Evolutionary conservation across 2,888 invertebrate species (phyloP), one percentile per base, ranked within the genome.

Genomic region (Dioctria rufipes): DNA sequence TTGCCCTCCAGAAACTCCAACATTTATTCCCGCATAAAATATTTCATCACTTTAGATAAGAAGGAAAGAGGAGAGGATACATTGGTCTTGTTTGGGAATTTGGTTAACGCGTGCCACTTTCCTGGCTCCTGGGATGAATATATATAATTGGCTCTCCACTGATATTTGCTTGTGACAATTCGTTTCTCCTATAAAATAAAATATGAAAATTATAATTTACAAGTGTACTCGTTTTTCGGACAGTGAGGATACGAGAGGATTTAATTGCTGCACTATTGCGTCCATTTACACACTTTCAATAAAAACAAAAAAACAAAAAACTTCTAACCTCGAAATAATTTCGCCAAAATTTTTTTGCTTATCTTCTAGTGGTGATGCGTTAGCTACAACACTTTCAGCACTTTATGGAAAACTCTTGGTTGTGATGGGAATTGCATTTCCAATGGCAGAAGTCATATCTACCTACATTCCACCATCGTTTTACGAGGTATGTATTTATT

Each of bases 401-500:
- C 92, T 98, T 43, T 98, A 98, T 88, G 97, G 97, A 67, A 97
- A 98, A 90, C 91, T 98, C 77, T 90, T 98, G 85, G 96, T 98
- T 61, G 97, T 98, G 67, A 96, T 97, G 95, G 98, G 98, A 83
- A 94, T 96, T 83, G 96, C 97, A 13, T 96, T 98, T 89, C 98
- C 98, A 77, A 95, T 98, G 94, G 96, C 98, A 83, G 97, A 98
- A 91, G 96, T 97, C 85, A 97, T 97, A 87, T 97, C 97, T 65
- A 95, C 96, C 39, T 96, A 96, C 90, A 96, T 97, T 87, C 97
- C 97, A 86, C 95, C 96, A 83, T 96, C 96, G 46, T 97, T 96
- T 90, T 97, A 97, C 90, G 96, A 97, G 92, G 96, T 94, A 88
- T 89, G 89, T 86, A 81, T 66, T 46, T 54, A 66, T 43, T 43